Base-by-base conservation (phyloP, 2,888 invertebrate species). In the Imbricaverruca yamaguchii region DNA sequence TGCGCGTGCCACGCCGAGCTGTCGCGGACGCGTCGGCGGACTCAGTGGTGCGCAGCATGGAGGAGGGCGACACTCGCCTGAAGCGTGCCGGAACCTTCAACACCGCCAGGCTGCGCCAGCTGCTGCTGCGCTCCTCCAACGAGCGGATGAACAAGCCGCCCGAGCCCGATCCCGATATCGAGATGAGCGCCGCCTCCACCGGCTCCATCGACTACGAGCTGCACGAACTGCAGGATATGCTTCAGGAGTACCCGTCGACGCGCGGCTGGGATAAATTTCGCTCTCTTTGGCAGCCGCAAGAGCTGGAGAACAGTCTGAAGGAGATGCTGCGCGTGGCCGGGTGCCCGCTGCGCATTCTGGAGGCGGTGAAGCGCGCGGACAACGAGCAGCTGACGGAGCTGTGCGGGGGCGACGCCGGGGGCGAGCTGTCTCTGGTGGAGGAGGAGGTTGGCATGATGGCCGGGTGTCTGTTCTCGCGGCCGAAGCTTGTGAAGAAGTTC, bases 361-460 rank as follows among this genome's bases (percentile, higher is more conserved):
- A 78, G 25, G 81, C 82, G 2, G 79, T 83, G 57, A 83, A 82
- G 12, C 69, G 82, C 39, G 83, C 81, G 65, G 80, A 81, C n/a
- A 81, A 80, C 57, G 81, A 83, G 63, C 63, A 57, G 56, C n/a
- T 80, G n/a, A 82, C 82, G 57, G 82, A 82, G 21, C 63, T 82
- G 18, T 74, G 65, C 21, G 23, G 80, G 25, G 82, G 55, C 53
- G 74, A 74, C n/a, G 59, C 82, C 7, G 77, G 78, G 53, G 82
- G 80, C n/a, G 80, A 81, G 59, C 81, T 82, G 55, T 80, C 81
- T 6, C 80, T 82, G 25, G 80, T 83, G 13, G 63, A 65, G 55
- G 81, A 83, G 63, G 83, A 83, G 55, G 82, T 82, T 23, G 83
- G 82, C 67, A 74, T 83, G 74, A 80, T 83, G 63, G 82, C 83